Base-by-base conservation (phyloP, 2,888 invertebrate genomes). In the Zygogramma bicolorata region DNA sequence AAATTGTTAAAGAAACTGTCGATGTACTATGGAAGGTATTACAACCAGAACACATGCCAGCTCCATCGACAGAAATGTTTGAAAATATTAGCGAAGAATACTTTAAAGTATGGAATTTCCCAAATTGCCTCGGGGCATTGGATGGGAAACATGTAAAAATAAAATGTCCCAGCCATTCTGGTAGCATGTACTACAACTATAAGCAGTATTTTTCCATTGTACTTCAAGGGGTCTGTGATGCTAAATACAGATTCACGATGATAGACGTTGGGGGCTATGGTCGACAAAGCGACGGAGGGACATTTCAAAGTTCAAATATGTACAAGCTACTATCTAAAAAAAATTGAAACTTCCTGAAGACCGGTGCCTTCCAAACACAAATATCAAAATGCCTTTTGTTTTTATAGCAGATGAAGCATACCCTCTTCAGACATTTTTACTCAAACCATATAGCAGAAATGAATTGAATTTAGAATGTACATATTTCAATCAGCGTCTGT, bases 221-320 rank as follows among this genome's bases (percentile, higher is more conserved):
- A 18, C 65, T 77, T 42, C 77, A 74, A 67, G 75, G 34, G 59
- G 75, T 77, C 18, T 73, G 63, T 20, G 75, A 61, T 3, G 49
- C 75, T 29, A 68, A 74, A 61, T 72, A 75, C 40, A 70, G 66
- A 69, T 77, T 76, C 63, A 68, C 73, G 46, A 46, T 65, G 22
- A 70, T 77, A 31, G 73, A 78, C 42, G 70, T 77, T n/a, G 73
- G 76, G 15, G 73, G 70, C 3, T 73, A 68, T 31, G 73, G 76
- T 20, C 70, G 70, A 69, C 65, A 77, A 70, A 22, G 22, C 25
- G 61, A 61, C 25, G 40, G 34, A 10, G 61, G 61, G 1, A 61
- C 61, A 1, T 40, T 61, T 40, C 65, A 46, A 5, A 15, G 6
- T 27, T 70, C 70, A 29, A 10, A 29, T 27, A 8, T 70, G 20